Base-by-base conservation (phyloP, 35 echinoderm and acorn worm species). In the Acanthaster planci region DNA sequence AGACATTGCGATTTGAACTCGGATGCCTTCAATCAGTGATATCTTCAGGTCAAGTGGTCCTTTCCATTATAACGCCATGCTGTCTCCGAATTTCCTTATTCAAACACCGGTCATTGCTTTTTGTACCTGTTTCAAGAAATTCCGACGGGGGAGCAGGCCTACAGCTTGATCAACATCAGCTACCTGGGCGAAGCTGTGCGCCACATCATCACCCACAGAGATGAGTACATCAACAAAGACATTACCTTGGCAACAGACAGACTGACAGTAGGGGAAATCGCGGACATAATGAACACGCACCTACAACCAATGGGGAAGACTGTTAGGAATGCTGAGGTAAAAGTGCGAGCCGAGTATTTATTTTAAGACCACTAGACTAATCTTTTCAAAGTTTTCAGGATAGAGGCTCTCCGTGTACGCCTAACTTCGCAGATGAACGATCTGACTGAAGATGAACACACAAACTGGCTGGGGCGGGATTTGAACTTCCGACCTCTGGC, bases 171-270 rank as follows among this genome's bases (percentile, higher is more conserved):
- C 7, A 40, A 81, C 21, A 79, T 92, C 8, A 51, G 38, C 39
- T 82, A 92, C 58, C 76, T 92, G 39, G 94, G 90, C 4, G 86
- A 90, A 3, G 76, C 78, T 37, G 90, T 97, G 4, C 82, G 85
- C 22, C 85, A 89, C 67, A 97, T 97, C 37, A 89, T 97, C 34
- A 82, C 89, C 26, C 86, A 97, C 55, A 56, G 44, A 50, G 82
- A 82, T 37, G 84, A 86, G 39, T 82, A 80, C 17, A 44, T 92
- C 37, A 89, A 54, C 59, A 92, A 89, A 76, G 89, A 86, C 0
- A 85, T 80, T 53, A 50, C 67, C 32, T 52, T 97, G 12, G 87
- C 87, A 2, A 86, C 78, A 9, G 94, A 97, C 86, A 97, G 92
- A 40, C 22, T 84, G 36, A 92, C 81, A 12, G 56, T 97, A 0